Conservation (phyloP, 2,797 vertebrate genomes). For the Mormyrops boulengeri region DNA sequence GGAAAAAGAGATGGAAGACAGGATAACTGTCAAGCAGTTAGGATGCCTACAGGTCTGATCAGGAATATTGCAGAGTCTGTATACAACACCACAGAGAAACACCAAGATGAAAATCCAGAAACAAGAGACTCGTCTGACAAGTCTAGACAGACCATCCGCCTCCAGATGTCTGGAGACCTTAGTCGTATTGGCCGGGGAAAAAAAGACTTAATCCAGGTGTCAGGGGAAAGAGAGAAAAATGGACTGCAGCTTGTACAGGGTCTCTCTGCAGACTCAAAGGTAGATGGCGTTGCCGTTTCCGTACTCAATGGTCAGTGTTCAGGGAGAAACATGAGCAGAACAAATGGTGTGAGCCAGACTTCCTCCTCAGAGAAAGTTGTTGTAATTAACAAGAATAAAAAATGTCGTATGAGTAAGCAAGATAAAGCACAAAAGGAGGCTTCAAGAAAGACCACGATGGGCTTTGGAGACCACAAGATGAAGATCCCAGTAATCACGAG, state of each 20-base stretch:
- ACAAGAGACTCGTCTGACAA: background rate
- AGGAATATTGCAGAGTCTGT: conserved; percentile 35
- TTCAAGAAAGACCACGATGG: conserved; percentile 43
- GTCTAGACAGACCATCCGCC: background rate
- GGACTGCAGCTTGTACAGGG: conserved; percentile 40
- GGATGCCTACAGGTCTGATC: conserved; percentile 36
- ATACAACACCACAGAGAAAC: conserved; percentile 47
- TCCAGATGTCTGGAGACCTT: background rate
- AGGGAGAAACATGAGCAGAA: conserved; percentile 53
- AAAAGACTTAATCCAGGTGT: background rate
- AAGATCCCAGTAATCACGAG: conserved; percentile 44
- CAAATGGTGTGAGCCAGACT: conserved; percentile 54
- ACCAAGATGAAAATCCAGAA: conserved; percentile 38
- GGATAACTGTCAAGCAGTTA: conserved; percentile 37
- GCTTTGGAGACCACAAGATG: conserved; percentile 48
- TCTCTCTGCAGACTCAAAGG: conserved; percentile 43
- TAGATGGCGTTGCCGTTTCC: conserved; percentile 52
- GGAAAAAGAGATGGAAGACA: conserved; percentile 43
- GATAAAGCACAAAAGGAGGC: conserved; percentile 45
- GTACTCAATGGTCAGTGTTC: conserved; percentile 47
- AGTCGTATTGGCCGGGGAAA: background rate
- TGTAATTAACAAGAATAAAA: conserved; percentile 53
- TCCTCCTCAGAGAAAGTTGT: conserved; percentile 52
- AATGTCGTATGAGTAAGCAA: conserved; percentile 50
- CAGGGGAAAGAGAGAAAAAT: conserved; percentile 35